A percentile compares a stretch with the other conserved stretches of the same genome.
These are phyloP conservation scores for Macrosiphum euphorbiae DNA, from an alignment of 2,888 invertebrate genomes.

Conservation along the genomic window DNA sequence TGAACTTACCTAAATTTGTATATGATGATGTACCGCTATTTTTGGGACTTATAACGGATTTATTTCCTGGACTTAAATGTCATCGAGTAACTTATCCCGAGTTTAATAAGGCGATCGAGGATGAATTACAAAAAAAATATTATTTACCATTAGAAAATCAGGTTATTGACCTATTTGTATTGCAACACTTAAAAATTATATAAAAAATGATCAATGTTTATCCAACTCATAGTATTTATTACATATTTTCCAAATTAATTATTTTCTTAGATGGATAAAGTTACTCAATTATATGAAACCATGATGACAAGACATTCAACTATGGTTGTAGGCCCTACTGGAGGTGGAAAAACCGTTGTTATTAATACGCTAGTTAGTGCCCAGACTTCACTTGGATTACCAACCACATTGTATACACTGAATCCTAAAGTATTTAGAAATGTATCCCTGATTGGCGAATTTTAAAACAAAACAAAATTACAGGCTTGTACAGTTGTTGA, in stretches of 20 bases:
- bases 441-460: not conserved
- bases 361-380: constrained; percentile 82
- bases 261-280: constrained; percentile 81
- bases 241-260: not conserved
- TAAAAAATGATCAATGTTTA: not conserved
- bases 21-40: constrained; percentile 92
- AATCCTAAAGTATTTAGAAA: constrained; percentile 80
- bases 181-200: not conserved
- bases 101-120: constrained; percentile 84
- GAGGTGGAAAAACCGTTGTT: constrained; percentile 92
- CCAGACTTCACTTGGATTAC: constrained; percentile 81
- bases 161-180: not conserved
- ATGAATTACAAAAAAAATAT: constrained; percentile 74
- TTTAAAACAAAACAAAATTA: not conserved
- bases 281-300: constrained; percentile 92
- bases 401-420: constrained; percentile 83
- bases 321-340: constrained; percentile 94
- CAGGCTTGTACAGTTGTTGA: constrained; percentile 83
- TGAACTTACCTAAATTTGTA: constrained; percentile 94
- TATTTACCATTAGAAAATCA: constrained; percentile 36
- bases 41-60: constrained; percentile 86
- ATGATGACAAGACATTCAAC: constrained; percentile 95
- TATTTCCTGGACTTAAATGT: constrained; percentile 92
- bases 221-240: not conserved
- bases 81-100: constrained; percentile 89